Percentiles rank a stretch among this genome's conserved stretches.
These are phyloP conservation scores for Acronicta leporina DNA, from an alignment of 2,888 invertebrate species.

Conservation along the genomic window DNA sequence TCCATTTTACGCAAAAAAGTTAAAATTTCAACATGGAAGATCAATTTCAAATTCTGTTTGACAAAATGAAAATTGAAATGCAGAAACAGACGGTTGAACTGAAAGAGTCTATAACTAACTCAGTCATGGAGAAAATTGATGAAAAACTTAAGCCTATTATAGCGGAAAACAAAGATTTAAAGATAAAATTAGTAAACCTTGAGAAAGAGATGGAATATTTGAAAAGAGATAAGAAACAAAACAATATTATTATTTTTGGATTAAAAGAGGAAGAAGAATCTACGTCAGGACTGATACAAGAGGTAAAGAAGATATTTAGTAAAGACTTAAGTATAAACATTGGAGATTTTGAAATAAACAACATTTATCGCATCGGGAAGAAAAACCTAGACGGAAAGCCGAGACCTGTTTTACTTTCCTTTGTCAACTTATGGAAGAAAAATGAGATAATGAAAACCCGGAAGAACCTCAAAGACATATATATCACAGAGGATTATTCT, in stretches of 20 bases:
- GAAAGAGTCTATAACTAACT: slow-evolving; percentile 3
- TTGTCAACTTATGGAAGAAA: slow-evolving; percentile 18
- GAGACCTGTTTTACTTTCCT: slow-evolving; percentile 16
- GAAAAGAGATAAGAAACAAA: slow-evolving; percentile 1
- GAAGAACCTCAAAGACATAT: not conserved
- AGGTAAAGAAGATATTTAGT: slow-evolving; percentile 5
- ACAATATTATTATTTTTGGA: slow-evolving; percentile 14
- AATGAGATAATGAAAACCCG: not conserved
- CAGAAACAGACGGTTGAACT: not conserved
- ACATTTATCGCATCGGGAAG: slow-evolving; percentile 16
- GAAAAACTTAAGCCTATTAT: slow-evolving; percentile 11
- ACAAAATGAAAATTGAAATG: too few relatives aligned
- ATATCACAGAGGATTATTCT: slow-evolving; percentile 13
- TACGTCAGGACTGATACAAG: slow-evolving; percentile 1
- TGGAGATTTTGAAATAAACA: slow-evolving; percentile 8
- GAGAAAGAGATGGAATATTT: slow-evolving; percentile 5
- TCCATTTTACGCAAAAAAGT: too few relatives aligned
- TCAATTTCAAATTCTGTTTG: too few relatives aligned
- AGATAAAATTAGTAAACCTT: slow-evolving; percentile 1
- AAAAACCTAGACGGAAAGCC: slow-evolving; percentile 5
- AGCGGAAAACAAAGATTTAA: slow-evolving; percentile 15
- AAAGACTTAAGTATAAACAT: slow-evolving; percentile 9
- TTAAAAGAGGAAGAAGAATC: slow-evolving; percentile 12
- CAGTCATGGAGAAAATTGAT: slow-evolving; percentile 8
- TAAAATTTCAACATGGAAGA: too few relatives aligned